phyloP scores from a whole-genome alignment of 2,888 invertebrate genomes.

The Fragum sueziense region DNA sequence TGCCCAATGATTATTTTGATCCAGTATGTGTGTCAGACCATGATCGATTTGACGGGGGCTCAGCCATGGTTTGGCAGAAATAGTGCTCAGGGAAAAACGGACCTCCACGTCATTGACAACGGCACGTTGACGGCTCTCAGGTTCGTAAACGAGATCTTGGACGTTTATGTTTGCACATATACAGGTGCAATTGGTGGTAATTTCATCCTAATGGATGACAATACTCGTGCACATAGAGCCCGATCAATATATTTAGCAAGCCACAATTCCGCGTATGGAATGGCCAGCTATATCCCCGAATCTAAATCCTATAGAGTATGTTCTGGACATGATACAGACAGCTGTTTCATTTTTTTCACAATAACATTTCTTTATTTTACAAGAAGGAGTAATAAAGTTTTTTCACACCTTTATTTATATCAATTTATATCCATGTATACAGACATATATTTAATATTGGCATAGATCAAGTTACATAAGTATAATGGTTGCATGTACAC shows the following conservation, averaged over 20 bases:
- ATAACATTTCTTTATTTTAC: no score
- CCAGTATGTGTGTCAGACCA: conserved; percentile 10
- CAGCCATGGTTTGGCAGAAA: neutral
- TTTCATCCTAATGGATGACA: conserved; percentile 42
- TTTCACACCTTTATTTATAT: no score
- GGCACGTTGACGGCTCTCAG: neutral
- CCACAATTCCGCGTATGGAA: conserved; percentile 21
- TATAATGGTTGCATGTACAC: no score
- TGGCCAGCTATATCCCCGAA: conserved; percentile 27
- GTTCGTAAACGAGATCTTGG: conserved; percentile 13
- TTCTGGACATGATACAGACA: conserved; percentile 19
- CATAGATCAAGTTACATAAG: no score
- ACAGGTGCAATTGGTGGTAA: conserved; percentile 35
- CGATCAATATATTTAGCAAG: conserved; percentile 19
- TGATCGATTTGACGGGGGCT: neutral
- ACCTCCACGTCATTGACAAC: neutral
- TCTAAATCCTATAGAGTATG: conserved; percentile 16
- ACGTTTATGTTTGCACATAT: conserved; percentile 3
- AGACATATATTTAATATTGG: no score
- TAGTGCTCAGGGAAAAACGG: neutral
- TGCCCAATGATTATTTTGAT: conserved; percentile 11
- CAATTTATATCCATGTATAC: no score
- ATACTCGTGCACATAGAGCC: conserved; percentile 33
- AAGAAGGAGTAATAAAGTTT: no score
- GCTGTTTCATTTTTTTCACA: no score